Conservation (phyloP, 1,140 invertebrate species). For the Philopotamus ludificatus region DNA sequence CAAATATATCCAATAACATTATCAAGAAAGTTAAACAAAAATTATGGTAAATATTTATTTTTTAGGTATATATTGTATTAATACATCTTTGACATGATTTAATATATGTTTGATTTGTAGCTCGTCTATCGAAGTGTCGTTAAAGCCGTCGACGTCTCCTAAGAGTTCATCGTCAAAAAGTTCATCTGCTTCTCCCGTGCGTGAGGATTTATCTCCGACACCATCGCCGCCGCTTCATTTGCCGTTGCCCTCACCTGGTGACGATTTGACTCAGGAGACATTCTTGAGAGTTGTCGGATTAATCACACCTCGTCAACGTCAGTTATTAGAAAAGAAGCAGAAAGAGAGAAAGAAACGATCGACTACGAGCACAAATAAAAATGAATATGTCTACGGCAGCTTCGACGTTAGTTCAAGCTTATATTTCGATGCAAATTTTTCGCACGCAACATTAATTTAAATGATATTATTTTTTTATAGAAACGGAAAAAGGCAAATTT, state of each 20-base stretch:
- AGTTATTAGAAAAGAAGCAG: conserved; percentile 49
- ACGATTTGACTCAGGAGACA: conserved; percentile 47
- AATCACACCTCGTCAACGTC: conserved; percentile 49
- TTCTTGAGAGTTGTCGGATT: conserved; percentile 51
- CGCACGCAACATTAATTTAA: not conserved
- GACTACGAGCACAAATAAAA: conserved; percentile 50
- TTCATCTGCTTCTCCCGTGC: conserved; percentile 21
- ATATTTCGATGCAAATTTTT: not conserved
- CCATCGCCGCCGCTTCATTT: conserved; percentile 48
- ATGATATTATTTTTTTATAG: conserved; percentile 44
- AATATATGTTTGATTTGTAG: conserved; percentile 10
- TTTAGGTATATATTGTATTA: no score
- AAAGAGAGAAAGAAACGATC: conserved; percentile 52
- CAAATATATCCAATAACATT: conserved; percentile 50
- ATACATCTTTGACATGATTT: not conserved
- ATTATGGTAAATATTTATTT: conserved; percentile 48
- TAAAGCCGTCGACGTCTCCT: conserved; percentile 30
- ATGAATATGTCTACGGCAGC: conserved; percentile 52
- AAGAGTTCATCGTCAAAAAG: conserved; percentile 30
- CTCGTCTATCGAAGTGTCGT: not conserved
- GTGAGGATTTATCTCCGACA: conserved; percentile 44
- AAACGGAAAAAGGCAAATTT: conserved; percentile 54
- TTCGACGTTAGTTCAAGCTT: conserved; percentile 47
- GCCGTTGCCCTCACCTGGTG: conserved; percentile 42
- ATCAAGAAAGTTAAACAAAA: conserved; percentile 53